These are phyloP conservation scores for Hylaea fasciaria DNA, from an alignment of 2,888 invertebrate species.

Conservation along the genomic window DNA sequence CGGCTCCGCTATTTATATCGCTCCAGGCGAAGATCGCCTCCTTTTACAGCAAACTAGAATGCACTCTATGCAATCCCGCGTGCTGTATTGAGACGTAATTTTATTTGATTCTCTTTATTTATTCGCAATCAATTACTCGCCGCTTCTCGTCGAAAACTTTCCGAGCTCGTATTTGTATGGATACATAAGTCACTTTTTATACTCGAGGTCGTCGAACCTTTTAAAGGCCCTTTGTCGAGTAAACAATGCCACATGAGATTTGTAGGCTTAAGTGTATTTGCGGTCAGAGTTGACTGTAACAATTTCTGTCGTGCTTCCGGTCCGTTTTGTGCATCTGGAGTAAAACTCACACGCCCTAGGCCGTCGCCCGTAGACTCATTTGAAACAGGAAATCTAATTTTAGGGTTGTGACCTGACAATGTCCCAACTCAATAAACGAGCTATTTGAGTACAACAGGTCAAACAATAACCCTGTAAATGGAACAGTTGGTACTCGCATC, in stretches of 20 bases:
- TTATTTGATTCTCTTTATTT: conserved; percentile 63
- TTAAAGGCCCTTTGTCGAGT: conserved; percentile 64
- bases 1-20: conserved; percentile 77
- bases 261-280: conserved; percentile 58
- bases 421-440: conserved; percentile 55
- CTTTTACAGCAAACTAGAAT: conserved; percentile 78
- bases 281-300: conserved; percentile 55
- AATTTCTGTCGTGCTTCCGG: conserved; percentile 42
- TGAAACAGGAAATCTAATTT: conserved; percentile 67
- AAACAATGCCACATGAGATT: conserved; percentile 63
- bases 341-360: conserved; percentile 42
- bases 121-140: conserved; percentile 56
- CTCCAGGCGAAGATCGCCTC: conserved; percentile 70
- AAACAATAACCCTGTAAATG: conserved; percentile 70
- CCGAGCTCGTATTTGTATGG: conserved; percentile 48
- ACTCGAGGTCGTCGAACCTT: conserved; percentile 67
- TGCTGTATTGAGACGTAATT: conserved; percentile 65
- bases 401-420: conserved; percentile 50
- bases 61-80: conserved; percentile 63
- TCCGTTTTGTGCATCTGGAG: conserved; percentile 36
- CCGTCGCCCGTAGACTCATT: conserved; percentile 43
- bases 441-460: conserved; percentile 57
- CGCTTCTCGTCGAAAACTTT: conserved; percentile 40
- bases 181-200: conserved; percentile 57
- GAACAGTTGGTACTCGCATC: conserved; percentile 61